These are phyloP conservation scores for Drosophila nasuta DNA, from an alignment of 1,140 invertebrate species.

Conservation along the genomic window DNA sequence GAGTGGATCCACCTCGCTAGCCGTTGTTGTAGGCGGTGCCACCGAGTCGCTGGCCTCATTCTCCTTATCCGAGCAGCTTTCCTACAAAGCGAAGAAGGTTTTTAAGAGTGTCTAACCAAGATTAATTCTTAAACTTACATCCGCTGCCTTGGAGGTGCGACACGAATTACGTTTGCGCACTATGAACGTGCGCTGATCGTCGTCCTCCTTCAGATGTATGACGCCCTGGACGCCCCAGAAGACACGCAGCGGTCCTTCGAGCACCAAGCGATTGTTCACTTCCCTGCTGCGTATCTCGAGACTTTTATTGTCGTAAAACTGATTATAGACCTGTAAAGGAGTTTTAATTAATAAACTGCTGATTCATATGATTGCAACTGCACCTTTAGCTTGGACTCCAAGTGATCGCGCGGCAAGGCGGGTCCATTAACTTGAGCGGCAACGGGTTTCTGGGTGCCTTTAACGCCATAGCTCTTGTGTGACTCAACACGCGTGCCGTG, in stretches of 20 bases:
- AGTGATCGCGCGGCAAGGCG: constrained; percentile 87
- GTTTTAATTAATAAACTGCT: neutral
- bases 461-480: constrained; percentile 93
- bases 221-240: constrained; percentile 94
- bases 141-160: constrained; percentile 81
- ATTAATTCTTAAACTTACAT: constrained; percentile 45
- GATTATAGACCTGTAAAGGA: constrained; percentile 86
- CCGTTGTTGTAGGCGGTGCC: constrained; percentile 66
- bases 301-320: constrained; percentile 92
- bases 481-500: constrained; percentile 94
- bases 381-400: constrained; percentile 91
- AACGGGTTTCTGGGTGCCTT: constrained; percentile 85
- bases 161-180: constrained; percentile 90
- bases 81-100: constrained; percentile 27
- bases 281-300: constrained; percentile 90
- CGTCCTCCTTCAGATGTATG: constrained; percentile 94
- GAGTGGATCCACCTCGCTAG: constrained; percentile 71
- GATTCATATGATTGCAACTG: neutral
- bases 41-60: constrained; percentile 81
- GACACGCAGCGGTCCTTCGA: constrained; percentile 92
- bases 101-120: neutral
- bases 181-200: constrained; percentile 91
- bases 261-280: constrained; percentile 91
- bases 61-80: constrained; percentile 81
- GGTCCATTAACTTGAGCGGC: constrained; percentile 79